Percentiles rank a stretch among this genome's conserved stretches.
These are phyloP conservation scores for Zonotrichia albicollis DNA, from an alignment of 2,797 vertebrate species.

Conservation along the genomic window DNA sequence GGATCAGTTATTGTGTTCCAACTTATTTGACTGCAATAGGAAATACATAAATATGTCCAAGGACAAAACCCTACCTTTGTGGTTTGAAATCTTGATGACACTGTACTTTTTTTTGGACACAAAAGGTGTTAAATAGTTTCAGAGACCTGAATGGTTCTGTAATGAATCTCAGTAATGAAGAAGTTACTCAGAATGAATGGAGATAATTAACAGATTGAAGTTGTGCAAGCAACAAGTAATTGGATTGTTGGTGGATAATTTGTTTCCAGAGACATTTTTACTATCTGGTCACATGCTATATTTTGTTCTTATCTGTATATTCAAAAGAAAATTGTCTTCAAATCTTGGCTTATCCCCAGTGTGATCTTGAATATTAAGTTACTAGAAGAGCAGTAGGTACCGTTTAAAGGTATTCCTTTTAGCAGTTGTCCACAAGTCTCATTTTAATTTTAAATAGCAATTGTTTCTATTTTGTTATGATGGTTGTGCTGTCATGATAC, in stretches of 20 bases:
- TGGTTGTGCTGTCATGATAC: background rate
- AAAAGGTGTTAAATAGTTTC: conserved; percentile 46
- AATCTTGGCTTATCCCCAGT: conserved; percentile 48
- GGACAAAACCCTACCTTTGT: background rate
- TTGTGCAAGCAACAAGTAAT: conserved; percentile 73
- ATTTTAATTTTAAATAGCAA: conserved; percentile 27
- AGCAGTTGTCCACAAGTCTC: background rate
- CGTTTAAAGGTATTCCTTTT: conserved; percentile 17
- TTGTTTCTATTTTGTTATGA: background rate
- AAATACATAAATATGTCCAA: background rate
- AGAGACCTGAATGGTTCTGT: conserved; percentile 38
- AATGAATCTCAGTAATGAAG: conserved; percentile 62
- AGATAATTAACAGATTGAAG: conserved; percentile 74
- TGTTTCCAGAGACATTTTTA: conserved; percentile 67
- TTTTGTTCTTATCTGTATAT: conserved; percentile 70
- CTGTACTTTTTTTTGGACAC: background rate
- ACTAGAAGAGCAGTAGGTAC: conserved; percentile 25
- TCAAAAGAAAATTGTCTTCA: conserved; percentile 63
- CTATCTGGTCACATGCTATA: conserved; percentile 57
- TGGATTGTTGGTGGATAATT: conserved; percentile 73
- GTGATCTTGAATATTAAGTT: conserved; percentile 58
- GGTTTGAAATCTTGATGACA: background rate
- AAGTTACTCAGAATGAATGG: conserved; percentile 70
- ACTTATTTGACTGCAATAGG: background rate
- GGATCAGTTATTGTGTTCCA: background rate